Conservation (phyloP, 2,113 vertebrate species). For the Carassius gibelio region DNA sequence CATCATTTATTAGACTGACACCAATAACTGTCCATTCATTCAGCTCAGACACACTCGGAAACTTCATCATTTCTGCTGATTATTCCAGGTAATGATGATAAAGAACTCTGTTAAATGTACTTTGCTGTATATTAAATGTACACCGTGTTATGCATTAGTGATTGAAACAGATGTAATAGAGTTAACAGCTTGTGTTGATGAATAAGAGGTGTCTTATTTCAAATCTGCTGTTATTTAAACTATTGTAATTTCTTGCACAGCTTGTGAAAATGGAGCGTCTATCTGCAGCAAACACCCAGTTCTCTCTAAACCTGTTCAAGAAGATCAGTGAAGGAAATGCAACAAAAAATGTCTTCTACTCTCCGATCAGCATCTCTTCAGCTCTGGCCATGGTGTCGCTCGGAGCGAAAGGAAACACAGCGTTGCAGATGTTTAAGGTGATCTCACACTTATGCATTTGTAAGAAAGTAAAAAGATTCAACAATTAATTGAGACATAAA, state of each 20-base stretch:
- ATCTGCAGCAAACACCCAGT: too few species aligned
- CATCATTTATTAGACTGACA: not conserved
- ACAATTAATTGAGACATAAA: too few species aligned
- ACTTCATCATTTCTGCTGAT: not conserved
- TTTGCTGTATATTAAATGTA: too few species aligned
- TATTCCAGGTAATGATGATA: not conserved
- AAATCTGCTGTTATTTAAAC: not conserved
- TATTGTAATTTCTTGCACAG: not conserved
- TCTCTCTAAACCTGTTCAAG: too few species aligned
- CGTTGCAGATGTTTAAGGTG: conserved; percentile 84
- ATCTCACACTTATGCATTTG: not conserved
- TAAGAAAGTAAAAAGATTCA: too few species aligned
- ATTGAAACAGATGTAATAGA: not conserved
- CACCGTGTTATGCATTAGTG: too few species aligned
- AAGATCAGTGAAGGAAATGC: conserved; percentile 63
- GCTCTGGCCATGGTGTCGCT: conserved; percentile 83
- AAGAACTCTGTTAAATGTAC: not conserved
- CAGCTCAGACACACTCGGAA: not conserved
- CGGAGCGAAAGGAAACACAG: conserved; percentile 55
- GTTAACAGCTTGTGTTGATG: not conserved
- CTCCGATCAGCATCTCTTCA: conserved; percentile 82
- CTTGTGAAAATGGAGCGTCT: too few species aligned
- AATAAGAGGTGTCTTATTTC: too few species aligned
- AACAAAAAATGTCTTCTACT: conserved; percentile 79
- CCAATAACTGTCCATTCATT: not conserved